Evolutionary conservation across 1,140 invertebrate genomes (phyloP), one percentile per base, ranked within the genome.

Genomic region (Eriocheir sinensis): DNA sequence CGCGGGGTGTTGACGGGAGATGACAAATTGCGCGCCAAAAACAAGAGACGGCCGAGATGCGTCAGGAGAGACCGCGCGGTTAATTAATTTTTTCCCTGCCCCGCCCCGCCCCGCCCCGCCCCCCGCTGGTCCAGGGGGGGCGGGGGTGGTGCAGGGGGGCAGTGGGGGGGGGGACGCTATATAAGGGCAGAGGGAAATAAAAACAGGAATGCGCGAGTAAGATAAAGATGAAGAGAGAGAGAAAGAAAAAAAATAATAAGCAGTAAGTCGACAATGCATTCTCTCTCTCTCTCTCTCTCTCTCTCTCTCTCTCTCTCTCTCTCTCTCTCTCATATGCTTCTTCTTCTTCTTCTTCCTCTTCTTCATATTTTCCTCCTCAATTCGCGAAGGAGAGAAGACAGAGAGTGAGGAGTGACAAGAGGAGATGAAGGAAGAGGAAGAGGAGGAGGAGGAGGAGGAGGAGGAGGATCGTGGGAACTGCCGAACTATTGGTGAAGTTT

Each of bases 21-120:
- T 93, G 93, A 93, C 93, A 89, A 93, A 93, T 93, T 93, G 88
- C 60, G 93, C 86, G 93, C 93, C 93, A 93, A 79, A 79, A 93
- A 89, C 93, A 93, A 93, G 86, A 89, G 93, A 93, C 93, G 86
- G 53, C 9, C 86, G 86, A 36, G 93, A 80, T 89, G 86, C 86
- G 93, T 81, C 86, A 93, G 32, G 93, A 81, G 41, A 21, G 44
- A 53, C 93, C 89, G 89, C 34, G 36, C 80, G 30, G 85, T 53
- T 86, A 48, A 85, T 93, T 93, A 85, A 93, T 93, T 88, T 34
- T 93, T 83, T 88, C 53, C 44, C 91, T 60, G 32, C 41, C 53
- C 44, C 40, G 12, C 34, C 60, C 60, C 6, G 27, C 53, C 44
- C 40, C 30, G 85, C 60, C 60, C 6, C 60, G n/a, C 60, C 60